phyloP scores from a whole-genome alignment of 1,140 invertebrate genomes.

The Sarcophaga peregrina region DNA sequence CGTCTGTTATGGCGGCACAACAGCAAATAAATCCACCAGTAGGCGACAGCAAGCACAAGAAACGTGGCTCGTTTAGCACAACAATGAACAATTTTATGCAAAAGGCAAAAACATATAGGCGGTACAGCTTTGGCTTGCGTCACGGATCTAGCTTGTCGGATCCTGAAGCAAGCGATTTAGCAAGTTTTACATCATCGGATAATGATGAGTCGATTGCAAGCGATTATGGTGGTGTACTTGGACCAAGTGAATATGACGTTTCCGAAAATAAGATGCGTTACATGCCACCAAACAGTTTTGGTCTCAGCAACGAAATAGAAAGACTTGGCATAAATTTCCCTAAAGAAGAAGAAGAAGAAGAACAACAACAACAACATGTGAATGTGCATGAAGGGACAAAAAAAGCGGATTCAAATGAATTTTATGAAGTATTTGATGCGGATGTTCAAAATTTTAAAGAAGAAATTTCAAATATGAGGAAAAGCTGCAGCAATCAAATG shows the following conservation, averaged over 20 bases:
- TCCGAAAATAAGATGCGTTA: background rate
- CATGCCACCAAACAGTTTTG: background rate
- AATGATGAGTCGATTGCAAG: slow-evolving; percentile 48
- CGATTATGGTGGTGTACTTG: slow-evolving; percentile 44
- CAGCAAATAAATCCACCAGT: slow-evolving; percentile 45
- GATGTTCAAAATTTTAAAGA: background rate
- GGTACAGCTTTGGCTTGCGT: slow-evolving; percentile 56
- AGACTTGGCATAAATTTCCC: background rate
- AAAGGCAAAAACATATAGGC: slow-evolving; percentile 62
- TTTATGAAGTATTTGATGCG: too few species aligned
- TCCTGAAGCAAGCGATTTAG: slow-evolving; percentile 52
- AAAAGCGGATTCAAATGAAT: background rate
- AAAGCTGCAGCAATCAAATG: background rate
- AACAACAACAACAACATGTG: background rate
- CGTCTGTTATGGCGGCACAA: slow-evolving; percentile 42
- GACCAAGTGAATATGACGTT: background rate
- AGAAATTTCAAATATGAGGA: background rate
- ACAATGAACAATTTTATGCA: slow-evolving; percentile 62
- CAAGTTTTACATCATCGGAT: slow-evolving; percentile 55
- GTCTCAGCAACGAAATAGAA: background rate
- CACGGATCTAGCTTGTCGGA: slow-evolving; percentile 55
- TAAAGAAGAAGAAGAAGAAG: background rate
- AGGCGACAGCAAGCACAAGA: slow-evolving; percentile 48
- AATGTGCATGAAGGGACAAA: background rate
- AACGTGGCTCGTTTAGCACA: slow-evolving; percentile 52